A percentile compares a stretch with the other conserved stretches of the same genome.
phyloP scores from a whole-genome alignment of 2,113 vertebrate genomes.

The human (Homo sapiens) region GRCh38 chr11:88542001-88542500 shows the following conservation, averaged over 20 bases:
- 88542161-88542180: background rate
- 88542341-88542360: background rate
- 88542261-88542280: background rate
- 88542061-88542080: no score
- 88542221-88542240: background rate
- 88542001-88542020: no score
- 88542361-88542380: background rate
- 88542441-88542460: background rate
- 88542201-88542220: background rate
- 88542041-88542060: no score
- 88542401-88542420: background rate
- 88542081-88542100: no score
- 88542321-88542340: conserved; percentile 11
- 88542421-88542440: background rate
- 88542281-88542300: background rate
- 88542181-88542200: background rate
- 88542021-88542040: no score
- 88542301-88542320: background rate
- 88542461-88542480: background rate
- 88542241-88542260: background rate
- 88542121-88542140: no score
- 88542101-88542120: no score
- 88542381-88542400: background rate
- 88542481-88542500: background rate
- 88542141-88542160: background rate